Percentiles rank a stretch among this genome's conserved stretches.
phyloP scores from a whole-genome alignment of 2,888 invertebrate species.

The Cepaea hortensis region DNA sequence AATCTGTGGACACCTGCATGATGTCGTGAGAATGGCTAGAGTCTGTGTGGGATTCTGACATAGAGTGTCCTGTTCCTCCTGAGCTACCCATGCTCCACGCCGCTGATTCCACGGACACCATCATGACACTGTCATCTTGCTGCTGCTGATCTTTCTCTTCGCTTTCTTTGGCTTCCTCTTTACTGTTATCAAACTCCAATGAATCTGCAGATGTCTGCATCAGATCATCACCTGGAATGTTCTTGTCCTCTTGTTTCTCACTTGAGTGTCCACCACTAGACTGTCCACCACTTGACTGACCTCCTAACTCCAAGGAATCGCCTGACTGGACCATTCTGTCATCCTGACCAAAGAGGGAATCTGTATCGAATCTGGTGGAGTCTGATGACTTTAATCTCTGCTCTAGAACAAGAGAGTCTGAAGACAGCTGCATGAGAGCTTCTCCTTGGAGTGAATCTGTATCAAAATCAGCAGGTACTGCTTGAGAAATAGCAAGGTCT shows the following conservation, averaged over 20 bases:
- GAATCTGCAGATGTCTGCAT: constrained; percentile 68
- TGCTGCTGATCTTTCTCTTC: constrained; percentile 37
- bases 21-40: constrained; percentile 64
- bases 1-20: constrained; percentile 75
- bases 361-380: constrained; percentile 55
- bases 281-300: constrained; percentile 59
- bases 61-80: constrained; percentile 64
- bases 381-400: constrained; percentile 55
- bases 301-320: constrained; percentile 64
- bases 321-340: constrained; percentile 56
- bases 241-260: constrained; percentile 59
- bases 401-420: constrained; percentile 63
- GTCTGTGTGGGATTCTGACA: constrained; percentile 65
- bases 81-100: constrained; percentile 69
- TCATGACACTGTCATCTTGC: constrained; percentile 52
- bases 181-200: constrained; percentile 55
- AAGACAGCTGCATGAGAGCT: constrained; percentile 67
- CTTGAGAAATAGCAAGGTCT: constrained; percentile 47
- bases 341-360: constrained; percentile 56
- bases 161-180: constrained; percentile 57
- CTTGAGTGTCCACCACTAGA: constrained; percentile 49
- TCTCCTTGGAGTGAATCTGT: constrained; percentile 66
- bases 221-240: constrained; percentile 59
- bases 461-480: constrained; percentile 61
- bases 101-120: constrained; percentile 56